phyloP scores from a whole-genome alignment of 2,888 invertebrate species.

The Spisula subtruncata region DNA sequence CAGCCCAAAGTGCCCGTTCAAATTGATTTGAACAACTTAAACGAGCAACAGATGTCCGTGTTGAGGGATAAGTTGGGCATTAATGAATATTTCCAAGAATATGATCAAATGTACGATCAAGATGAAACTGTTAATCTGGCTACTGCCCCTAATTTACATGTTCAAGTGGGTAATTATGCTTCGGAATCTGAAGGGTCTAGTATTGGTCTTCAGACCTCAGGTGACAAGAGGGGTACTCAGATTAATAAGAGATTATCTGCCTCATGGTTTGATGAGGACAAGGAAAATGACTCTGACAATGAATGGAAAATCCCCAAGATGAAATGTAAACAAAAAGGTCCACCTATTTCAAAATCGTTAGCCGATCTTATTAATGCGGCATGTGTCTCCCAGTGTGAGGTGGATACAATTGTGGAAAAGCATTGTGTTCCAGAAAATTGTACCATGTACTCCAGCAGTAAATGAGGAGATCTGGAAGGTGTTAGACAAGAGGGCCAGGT shows the following conservation, averaged over 20 bases:
- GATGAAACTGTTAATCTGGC: neutral
- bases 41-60: neutral
- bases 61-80: neutral
- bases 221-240: neutral
- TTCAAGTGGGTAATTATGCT: neutral
- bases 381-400: conserved; percentile 28
- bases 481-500: conserved; percentile 25
- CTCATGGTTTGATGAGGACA: neutral
- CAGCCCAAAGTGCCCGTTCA: neutral
- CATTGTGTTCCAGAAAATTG: conserved; percentile 45
- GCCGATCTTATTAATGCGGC: conserved; percentile 41
- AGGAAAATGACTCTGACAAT: neutral
- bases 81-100: neutral
- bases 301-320: neutral
- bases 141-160: neutral
- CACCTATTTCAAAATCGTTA: neutral
- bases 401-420: conserved; percentile 12
- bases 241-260: neutral
- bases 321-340: neutral
- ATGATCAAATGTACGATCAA: neutral
- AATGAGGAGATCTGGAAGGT: conserved; percentile 50
- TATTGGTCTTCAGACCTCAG: neutral
- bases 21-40: neutral
- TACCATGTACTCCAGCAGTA: conserved; percentile 36
- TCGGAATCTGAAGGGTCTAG: neutral